A percentile compares a stretch with the other conserved stretches of the same genome.
phyloP scores from a whole-genome alignment of 2,113 vertebrate species.

The Xiphorhynchus elegans region DNA sequence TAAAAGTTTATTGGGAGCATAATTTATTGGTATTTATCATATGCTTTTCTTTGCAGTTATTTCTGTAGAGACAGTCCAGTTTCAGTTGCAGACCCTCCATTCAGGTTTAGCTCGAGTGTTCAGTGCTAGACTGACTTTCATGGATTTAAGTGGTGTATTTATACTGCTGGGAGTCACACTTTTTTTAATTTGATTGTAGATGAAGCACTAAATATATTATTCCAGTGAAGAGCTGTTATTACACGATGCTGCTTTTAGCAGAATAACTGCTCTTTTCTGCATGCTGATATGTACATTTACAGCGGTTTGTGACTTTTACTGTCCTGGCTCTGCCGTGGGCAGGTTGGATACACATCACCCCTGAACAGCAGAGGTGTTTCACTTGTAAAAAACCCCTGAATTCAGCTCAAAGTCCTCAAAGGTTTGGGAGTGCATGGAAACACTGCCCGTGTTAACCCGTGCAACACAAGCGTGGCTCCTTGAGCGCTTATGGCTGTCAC shows the following conservation, averaged over 20 bases:
- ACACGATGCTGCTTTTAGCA: background rate
- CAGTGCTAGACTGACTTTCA: background rate
- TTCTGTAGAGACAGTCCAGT: background rate
- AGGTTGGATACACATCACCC: background rate
- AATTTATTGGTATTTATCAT: background rate
- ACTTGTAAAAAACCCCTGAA: background rate
- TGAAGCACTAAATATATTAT: conserved; percentile 39
- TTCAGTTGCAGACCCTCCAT: background rate
- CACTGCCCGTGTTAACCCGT: background rate
- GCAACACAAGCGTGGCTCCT: background rate
- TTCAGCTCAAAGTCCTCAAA: background rate
- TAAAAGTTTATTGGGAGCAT: background rate
- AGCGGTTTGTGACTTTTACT: background rate
- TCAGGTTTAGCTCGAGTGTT: background rate
- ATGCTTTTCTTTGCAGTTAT: background rate
- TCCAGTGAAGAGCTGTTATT: conserved; percentile 9
- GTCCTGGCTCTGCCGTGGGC: background rate
- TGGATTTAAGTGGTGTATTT: conserved; percentile 21
- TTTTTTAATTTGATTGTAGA: background rate
- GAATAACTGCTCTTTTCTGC: conserved; percentile 10
- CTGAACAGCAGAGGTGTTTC: background rate
- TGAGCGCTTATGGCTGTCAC: background rate
- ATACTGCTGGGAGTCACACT: background rate
- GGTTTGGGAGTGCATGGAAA: background rate
- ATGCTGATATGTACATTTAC: background rate